phyloP scores from a whole-genome alignment of 2,113 vertebrate genomes.

The Alosa alosa region DNA sequence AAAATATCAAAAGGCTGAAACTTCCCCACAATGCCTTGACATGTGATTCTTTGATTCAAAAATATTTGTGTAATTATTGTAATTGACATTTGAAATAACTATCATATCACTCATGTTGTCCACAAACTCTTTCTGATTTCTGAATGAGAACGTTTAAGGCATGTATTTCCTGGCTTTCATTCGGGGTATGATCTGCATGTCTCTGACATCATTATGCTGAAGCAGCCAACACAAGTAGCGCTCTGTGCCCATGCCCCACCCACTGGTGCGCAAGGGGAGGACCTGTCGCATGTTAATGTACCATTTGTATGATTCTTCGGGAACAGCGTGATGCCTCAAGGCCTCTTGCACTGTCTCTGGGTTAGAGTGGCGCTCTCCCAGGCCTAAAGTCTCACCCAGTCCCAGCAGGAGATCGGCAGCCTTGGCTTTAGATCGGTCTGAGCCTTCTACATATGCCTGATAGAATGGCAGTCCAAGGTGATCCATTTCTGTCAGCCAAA shows the following conservation, averaged over 20 bases:
- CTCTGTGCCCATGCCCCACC: slow-evolving; percentile 79
- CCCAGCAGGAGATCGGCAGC: slow-evolving; percentile 75
- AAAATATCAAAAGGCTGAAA: not conserved
- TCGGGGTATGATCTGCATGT: slow-evolving; percentile 75
- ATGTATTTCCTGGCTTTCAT: slow-evolving; percentile 73
- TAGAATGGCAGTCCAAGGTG: slow-evolving; percentile 76
- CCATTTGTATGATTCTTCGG: slow-evolving; percentile 73
- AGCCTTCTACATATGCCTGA: slow-evolving; percentile 72
- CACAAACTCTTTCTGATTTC: not conserved
- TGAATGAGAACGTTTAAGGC: slow-evolving; percentile 56
- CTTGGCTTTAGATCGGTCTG: slow-evolving; percentile 67
- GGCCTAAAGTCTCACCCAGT: slow-evolving; percentile 74
- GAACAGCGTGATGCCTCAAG: slow-evolving; percentile 68
- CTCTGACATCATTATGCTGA: slow-evolving; percentile 71
- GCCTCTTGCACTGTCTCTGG: slow-evolving; percentile 69
- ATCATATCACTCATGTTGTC: not conserved
- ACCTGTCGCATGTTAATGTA: slow-evolving; percentile 71
- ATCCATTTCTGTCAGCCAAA: slow-evolving; percentile 79
- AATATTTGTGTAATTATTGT: not conserved
- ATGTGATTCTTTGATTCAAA: not conserved
- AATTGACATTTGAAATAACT: not conserved
- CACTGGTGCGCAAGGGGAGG: slow-evolving; percentile 69
- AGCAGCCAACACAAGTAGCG: slow-evolving; percentile 77
- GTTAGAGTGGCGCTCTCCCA: slow-evolving; percentile 73
- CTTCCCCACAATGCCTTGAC: not conserved